Conservation (phyloP, 2,113 vertebrate genomes). For the Hippoglossus stenolepis region DNA sequence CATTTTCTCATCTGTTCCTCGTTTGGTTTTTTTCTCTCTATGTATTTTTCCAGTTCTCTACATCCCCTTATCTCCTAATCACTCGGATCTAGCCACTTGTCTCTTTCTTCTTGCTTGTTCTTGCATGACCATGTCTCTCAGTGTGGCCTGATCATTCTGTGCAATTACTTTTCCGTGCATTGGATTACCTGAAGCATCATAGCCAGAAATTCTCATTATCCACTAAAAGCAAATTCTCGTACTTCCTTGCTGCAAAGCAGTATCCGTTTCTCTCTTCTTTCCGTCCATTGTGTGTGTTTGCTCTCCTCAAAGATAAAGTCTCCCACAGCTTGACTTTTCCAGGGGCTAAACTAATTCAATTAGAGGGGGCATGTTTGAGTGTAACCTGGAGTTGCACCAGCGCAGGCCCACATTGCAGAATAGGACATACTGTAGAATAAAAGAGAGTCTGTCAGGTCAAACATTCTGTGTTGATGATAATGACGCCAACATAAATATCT, state of each 20-base stretch:
- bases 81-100: slow-evolving; percentile 3
- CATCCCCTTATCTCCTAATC: neutral
- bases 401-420: slow-evolving; percentile 49
- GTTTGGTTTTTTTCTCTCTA: neutral
- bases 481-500: slow-evolving; percentile 60
- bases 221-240: slow-evolving; percentile 14
- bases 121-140: slow-evolving; percentile 31
- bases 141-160: slow-evolving; percentile 29
- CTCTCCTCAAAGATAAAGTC: slow-evolving; percentile 59
- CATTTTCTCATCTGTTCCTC: neutral
- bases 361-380: slow-evolving; percentile 59
- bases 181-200: slow-evolving; percentile 27
- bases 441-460: slow-evolving; percentile 55
- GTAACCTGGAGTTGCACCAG: slow-evolving; percentile 51
- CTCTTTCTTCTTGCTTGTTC: slow-evolving; percentile 19
- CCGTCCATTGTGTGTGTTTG: slow-evolving; percentile 51
- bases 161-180: slow-evolving; percentile 9
- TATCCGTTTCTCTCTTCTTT: slow-evolving; percentile 39
- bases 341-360: slow-evolving; percentile 71
- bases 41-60: slow-evolving; percentile 3
- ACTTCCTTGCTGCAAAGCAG: slow-evolving; percentile 23
- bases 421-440: slow-evolving; percentile 47
- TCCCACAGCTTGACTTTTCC: slow-evolving; percentile 60
- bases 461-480: slow-evolving; percentile 59
- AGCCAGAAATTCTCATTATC: slow-evolving; percentile 36